Conservation (phyloP, 1,140 invertebrate species). For the Melipona quadrifasciata region DNA sequence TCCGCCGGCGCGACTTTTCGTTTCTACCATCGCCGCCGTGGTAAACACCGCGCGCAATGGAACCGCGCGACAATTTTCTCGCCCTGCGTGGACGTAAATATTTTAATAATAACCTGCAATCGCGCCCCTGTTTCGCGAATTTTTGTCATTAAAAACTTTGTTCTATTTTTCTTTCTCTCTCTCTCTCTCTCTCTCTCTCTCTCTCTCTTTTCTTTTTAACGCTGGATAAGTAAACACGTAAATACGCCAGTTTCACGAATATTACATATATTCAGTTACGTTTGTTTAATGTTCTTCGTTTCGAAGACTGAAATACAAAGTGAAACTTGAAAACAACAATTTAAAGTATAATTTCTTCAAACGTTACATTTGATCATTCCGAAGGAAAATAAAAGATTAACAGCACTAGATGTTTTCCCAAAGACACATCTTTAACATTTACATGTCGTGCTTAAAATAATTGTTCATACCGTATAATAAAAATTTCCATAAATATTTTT, state of each 20-base stretch:
- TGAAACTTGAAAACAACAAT: no score
- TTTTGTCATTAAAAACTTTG: no score
- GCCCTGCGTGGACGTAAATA: neutral
- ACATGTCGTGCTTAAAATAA: no score
- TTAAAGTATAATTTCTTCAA: neutral
- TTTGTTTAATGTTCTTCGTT: neutral
- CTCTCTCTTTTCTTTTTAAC: neutral
- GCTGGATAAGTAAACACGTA: no score
- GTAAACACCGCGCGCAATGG: conserved; percentile 9
- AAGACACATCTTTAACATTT: no score
- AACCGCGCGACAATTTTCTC: conserved; percentile 12
- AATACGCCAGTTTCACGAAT: neutral
- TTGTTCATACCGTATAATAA: no score
- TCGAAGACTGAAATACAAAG: no score
- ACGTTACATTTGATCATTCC: neutral
- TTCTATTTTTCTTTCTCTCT: no score
- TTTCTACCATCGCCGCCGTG: conserved; percentile 16
- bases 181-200: no score
- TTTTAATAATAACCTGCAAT: neutral
- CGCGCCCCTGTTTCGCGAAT: neutral
- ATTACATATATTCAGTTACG: neutral
- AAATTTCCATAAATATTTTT: no score
- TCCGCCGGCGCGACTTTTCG: conserved; percentile 24
- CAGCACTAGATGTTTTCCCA: no score
- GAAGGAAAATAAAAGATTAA: no score